Conservation (phyloP, 2,797 vertebrate genomes). For the Tokudaia muenninki region DNA sequence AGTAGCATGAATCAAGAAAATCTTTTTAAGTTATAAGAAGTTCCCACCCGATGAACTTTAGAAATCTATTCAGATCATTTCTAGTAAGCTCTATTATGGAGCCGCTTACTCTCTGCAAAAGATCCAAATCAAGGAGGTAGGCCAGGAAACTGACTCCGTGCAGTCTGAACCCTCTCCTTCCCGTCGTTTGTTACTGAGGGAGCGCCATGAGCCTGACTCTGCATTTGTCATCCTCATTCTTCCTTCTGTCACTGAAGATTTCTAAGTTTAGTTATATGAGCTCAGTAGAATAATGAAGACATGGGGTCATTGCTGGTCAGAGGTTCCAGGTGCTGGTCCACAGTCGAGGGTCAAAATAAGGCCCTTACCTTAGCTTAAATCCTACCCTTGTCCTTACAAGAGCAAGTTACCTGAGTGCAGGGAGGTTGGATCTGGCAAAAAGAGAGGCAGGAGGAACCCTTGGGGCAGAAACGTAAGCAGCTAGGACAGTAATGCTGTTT, state of each 20-base stretch:
- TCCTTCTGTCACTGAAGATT: neutral
- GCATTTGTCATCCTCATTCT: too few relatives aligned
- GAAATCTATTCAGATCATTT: neutral
- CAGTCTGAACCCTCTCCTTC: neutral
- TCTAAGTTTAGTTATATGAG: neutral
- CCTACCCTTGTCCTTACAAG: neutral
- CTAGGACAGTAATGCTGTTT: neutral
- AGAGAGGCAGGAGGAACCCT: neutral
- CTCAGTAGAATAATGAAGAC: neutral
- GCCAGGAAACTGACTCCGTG: neutral
- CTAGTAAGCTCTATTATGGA: neutral
- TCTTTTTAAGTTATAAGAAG: neutral
- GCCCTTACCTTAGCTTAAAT: neutral
- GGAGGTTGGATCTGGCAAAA: neutral
- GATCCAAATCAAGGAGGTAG: neutral
- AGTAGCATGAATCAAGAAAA: neutral
- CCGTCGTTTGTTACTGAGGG: neutral
- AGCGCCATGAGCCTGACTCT: neutral
- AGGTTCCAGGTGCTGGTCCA: neutral
- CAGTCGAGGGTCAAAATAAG: neutral
- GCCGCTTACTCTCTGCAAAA: neutral
- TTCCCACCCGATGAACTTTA: neutral
- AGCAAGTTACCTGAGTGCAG: neutral
- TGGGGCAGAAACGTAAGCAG: neutral
- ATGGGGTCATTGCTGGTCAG: neutral